A percentile compares a stretch with the other conserved stretches of the same genome.
Evolutionary conservation across 2,888 invertebrate genomes (phyloP).

Genomic region (Aromia moschata): DNA sequence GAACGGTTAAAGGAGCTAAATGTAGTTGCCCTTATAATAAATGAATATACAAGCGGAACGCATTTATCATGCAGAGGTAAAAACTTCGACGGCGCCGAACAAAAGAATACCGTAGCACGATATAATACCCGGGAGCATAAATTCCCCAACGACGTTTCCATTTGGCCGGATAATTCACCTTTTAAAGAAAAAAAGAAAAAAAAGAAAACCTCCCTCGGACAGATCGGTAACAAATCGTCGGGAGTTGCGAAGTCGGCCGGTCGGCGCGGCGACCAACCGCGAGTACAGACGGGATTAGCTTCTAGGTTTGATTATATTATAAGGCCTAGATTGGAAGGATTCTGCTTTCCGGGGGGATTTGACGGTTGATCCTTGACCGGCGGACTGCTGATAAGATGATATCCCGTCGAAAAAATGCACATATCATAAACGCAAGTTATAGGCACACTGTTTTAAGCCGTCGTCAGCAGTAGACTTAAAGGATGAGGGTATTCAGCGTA

Average conservation of each 20-base stretch:
- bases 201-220: conserved; percentile 17
- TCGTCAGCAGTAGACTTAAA: not conserved
- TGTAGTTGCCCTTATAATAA: not conserved
- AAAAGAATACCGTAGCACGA: conserved; percentile 11
- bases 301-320: conserved; percentile 36
- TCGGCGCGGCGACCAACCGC: conserved; percentile 25
- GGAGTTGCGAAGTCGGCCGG: conserved; percentile 31
- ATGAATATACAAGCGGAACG: not conserved
- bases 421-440: too few relatives aligned
- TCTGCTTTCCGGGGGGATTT: conserved; percentile 25
- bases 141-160: conserved; percentile 33
- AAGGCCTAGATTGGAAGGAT: conserved; percentile 30
- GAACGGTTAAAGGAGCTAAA: too few relatives aligned
- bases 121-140: conserved; percentile 28
- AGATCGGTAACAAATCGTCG: conserved; percentile 33
- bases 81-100: not conserved
- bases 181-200: conserved; percentile 20
- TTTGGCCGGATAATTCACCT: conserved; percentile 33
- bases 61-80: not conserved
- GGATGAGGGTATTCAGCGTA: not conserved
- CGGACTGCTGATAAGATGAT: conserved; percentile 10
- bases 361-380: conserved; percentile 10
- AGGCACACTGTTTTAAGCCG: not conserved
- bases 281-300: conserved; percentile 32
- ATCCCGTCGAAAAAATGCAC: too few relatives aligned